Percentiles rank a stretch among this genome's conserved stretches.
These are phyloP conservation scores for Macroglossus sobrinus DNA, from an alignment of 2,113 vertebrate genomes.

Conservation along the genomic window DNA sequence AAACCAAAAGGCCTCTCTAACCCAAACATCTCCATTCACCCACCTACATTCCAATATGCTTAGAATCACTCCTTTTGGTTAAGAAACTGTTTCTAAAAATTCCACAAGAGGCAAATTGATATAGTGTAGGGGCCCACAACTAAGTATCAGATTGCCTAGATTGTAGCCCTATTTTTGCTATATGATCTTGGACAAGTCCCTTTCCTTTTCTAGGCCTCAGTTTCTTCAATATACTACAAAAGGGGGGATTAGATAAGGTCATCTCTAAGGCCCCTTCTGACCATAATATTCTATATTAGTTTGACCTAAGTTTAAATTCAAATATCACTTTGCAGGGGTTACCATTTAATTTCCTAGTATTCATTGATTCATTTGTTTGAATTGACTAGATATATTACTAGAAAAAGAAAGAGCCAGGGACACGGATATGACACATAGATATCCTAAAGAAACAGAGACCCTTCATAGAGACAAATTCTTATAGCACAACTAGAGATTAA, in stretches of 20 bases:
- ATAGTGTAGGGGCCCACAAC: not conserved
- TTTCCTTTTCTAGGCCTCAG: not conserved
- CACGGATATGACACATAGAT: not conserved
- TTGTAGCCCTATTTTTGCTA: not conserved
- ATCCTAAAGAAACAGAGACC: not conserved
- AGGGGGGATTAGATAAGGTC: not conserved
- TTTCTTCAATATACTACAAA: constrained; percentile 14
- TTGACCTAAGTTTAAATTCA: not conserved
- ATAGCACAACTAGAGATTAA: not conserved
- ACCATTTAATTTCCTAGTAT: not conserved
- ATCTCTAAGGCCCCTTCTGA: not conserved
- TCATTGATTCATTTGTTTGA: not conserved
- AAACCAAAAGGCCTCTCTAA: not conserved
- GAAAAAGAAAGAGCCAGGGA: not conserved
- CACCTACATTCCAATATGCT: not conserved
- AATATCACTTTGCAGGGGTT: not conserved
- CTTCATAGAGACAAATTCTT: not conserved
- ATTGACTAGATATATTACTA: not conserved
- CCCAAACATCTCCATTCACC: not conserved
- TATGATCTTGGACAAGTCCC: not conserved
- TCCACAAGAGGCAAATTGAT: not conserved
- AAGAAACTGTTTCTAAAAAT: not conserved
- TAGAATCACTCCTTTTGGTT: not conserved
- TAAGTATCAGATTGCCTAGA: not conserved
- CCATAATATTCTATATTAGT: constrained; percentile 1